phyloP scores from a whole-genome alignment of 2,113 vertebrate genomes.

The Pampusana beccarii region DNA sequence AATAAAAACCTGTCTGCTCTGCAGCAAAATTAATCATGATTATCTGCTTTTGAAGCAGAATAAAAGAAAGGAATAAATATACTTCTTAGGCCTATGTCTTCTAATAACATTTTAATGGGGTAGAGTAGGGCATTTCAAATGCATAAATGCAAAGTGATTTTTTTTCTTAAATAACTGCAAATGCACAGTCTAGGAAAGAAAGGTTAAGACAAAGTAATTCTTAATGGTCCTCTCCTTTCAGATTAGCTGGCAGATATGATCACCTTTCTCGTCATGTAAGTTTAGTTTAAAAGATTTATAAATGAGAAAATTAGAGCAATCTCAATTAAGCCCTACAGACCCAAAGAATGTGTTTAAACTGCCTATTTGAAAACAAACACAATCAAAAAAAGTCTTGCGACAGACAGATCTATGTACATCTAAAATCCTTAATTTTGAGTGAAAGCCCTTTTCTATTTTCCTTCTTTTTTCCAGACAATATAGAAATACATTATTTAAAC shows the following conservation, averaged over 20 bases:
- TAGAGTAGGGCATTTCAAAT: neutral
- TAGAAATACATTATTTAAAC: neutral
- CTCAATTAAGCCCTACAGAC: neutral
- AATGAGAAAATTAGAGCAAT: neutral
- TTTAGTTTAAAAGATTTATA: neutral
- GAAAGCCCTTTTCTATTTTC: neutral
- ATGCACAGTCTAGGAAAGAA: neutral
- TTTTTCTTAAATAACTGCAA: neutral
- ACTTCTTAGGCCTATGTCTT: neutral
- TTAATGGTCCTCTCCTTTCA: neutral
- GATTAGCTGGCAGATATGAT: neutral
- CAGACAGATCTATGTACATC: neutral
- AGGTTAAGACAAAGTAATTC: neutral
- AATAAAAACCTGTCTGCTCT: neutral
- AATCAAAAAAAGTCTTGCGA: neutral
- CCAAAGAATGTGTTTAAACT: neutral
- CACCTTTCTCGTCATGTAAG: neutral
- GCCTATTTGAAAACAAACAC: neutral
- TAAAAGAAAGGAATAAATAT: neutral
- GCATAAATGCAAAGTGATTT: neutral
- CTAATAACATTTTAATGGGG: neutral
- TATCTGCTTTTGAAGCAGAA: neutral
- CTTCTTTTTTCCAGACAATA: neutral
- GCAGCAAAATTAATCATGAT: conserved; percentile 8
- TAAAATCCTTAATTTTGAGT: neutral